Base-by-base conservation (phyloP, 2,888 invertebrate species). In the Craniophora ligustri region DNA sequence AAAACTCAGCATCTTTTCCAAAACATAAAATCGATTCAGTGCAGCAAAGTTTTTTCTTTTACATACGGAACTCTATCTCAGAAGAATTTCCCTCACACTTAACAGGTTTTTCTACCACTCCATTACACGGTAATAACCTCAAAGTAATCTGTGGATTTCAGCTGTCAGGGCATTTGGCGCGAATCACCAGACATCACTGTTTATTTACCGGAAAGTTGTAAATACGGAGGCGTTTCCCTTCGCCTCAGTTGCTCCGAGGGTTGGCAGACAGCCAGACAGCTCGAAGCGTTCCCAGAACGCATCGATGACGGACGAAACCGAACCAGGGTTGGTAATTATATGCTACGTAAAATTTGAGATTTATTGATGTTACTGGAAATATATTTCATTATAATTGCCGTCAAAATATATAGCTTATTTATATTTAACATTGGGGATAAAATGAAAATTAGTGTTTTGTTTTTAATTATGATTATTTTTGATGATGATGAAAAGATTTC, bases 151-250 rank as follows among this genome's bases (percentile, higher is more conserved):
- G 44, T 23, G 26, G 5, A 60, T 61, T 45, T 51, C 67, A 46
- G 5, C 38, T 42, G 30, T 21, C 28, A 7, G 15, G n/a, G 19
- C 45, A 59, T 40, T 72, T 72, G 69, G 69, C 64, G 13, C 38
- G 35, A 13, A 26, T 18, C 34, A 35, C 39, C 54, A 57, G 69
- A 59, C 53, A 49, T 35, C 38, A 39, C 11, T 28, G 32, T 61
- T 53, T 69, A 70, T 71, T 74, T 58, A 58, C 53, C 44, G 60
- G 58, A 61, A 57, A 57, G 56, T 61, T 46, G 68, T 67, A 63
- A 67, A 72, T 66, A 65, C 35, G 30, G 55, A 66, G 62, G 41
- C 65, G 41, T 56, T 66, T 67, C 42, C 71, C 67, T 70, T 56
- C 50, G 28, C 38, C 23, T 31, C 15, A 38, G 36, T 41, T 45